Base-by-base conservation (phyloP, 2,113 vertebrate genomes). In the Lepus europaeus region DNA sequence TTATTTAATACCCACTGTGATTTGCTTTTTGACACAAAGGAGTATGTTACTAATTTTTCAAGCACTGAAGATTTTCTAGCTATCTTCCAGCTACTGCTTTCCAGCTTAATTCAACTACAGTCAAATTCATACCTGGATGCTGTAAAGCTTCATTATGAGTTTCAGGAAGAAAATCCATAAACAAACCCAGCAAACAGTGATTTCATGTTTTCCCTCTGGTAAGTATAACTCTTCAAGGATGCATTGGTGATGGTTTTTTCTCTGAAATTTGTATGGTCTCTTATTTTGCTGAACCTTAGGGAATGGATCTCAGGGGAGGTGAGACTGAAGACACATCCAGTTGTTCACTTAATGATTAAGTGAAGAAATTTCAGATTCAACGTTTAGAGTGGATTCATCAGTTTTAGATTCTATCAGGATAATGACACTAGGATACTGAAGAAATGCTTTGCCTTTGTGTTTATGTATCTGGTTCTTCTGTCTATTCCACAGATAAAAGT, bases 31-130 rank as follows among this genome's bases (percentile, higher is more conserved):
- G n/a, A 85, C 20, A 2, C 53, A 85, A 19, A 61, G 11, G 27
- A 25, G 9, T 70, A 1, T 69, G 86, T 53, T 81, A 19, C 8
- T 86, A 68, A 70, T 63, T 95, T 90, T 90, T 6, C 27, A 95
- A 76, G 76, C 33, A 76, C 45, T 33, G 49, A 82, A n/a, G 33
- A 56, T 82, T 70, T 90, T 70, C 63, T 82, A 31, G 69, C 73
- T 86, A 93, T 45, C 2, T 89, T 12, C 36, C 59, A 45, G 36
- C 14, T 39, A 29, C 22, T 20, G n/a, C 70, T 16, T 68, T 87
- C 45, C 76, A 70, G 19, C 3, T 56, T 14, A 70, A 29, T 87
- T 90, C 12, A 45, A 53, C 6, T 77, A 20, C 39, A 85, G 23
- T 17, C 14, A 90, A 83, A 88, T 31, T 36, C 29, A 12, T 16